Base-by-base conservation (phyloP, 2,113 vertebrate species). In the Thomomys bottae region DNA sequence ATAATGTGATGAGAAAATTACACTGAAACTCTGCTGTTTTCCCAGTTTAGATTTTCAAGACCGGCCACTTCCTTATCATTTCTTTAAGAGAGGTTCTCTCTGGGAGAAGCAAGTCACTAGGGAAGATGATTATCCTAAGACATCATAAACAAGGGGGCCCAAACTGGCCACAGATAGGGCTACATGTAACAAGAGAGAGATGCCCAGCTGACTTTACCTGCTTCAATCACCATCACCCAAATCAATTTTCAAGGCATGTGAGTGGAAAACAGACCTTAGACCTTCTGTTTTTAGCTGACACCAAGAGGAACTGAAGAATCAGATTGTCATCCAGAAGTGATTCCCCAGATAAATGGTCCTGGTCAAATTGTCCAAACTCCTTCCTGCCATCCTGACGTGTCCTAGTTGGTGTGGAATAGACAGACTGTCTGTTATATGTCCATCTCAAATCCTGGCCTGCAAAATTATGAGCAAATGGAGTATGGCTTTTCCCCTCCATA, bases 1-100 rank as follows among this genome's bases (percentile, higher is more conserved):
- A 28, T 80, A 67, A 70, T 71, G 81, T 94, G 42, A 82, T 38
- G 20, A 86, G 10, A 49, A 78, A 72, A 95, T 30, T 90, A 49
- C n/a, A 20, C 42, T 89, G 14, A 77, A 70, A 24, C 24, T 67
- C n/a, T 15, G 4, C 6, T 77, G 34, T 18, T 92, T 91, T 72
- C 64, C 30, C 67, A 24, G 17, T 71, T n/a, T 30, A 23, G 14
- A 5, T 20, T 85, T 78, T 63, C 78, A 30, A 75, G 8, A 70
- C 28, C 71, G 40, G 21, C 28, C 4, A 14, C 5, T 38, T 76
- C 24, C 1, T 38, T 6, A 63, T 71, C 11, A 10, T 87, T 87
- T 82, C 21, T 87, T 26, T 75, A 32, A 11, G 42, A 85, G 59
- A 83, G 32, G 10, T 30, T 75, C 1, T 0, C 6, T 54, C 30